Base-by-base conservation (phyloP, 2,113 vertebrate genomes). In the Entomyzon cyanotis region DNA sequence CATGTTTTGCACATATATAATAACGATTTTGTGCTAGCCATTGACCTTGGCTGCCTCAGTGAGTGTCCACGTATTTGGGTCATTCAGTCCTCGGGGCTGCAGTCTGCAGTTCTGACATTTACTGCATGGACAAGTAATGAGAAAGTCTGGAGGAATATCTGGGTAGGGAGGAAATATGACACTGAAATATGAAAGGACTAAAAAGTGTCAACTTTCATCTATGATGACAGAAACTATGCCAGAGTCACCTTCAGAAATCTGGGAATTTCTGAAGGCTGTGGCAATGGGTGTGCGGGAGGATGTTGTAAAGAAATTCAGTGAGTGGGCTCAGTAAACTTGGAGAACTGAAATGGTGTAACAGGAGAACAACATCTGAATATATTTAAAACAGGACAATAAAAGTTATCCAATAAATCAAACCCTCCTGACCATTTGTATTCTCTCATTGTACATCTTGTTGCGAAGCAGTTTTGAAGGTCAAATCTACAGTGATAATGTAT, bases 1-100 rank as follows among this genome's bases (percentile, higher is more conserved):
- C 6, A 0, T 25, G 42, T 23, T 62, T 33, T 16, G 44, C 27
- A 63, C 0, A 0, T 63, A 3, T 41, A 11, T 28, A 50, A 19
- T 24, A 74, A 78, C 0, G 21, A 76, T 83, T 92, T 95, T 88
- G 18, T 84, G 76, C 56, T 85, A 58, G 42, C 28, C 2, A 1
- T n/a, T 89, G 83, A 69, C 71, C 41, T 58, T 76, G 83, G n/a
- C 23, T 68, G 80, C 81, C 33, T 83, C 60, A 30, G 35, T 42
- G 30, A 81, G 46, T 63, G 46, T 41, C 69, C 60, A 71, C 15
- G 14, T 41, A 67, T 82, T 42, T 75, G 58, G 60, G 53, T 82
- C 62, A 55, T 27, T 67, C 55, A 35, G 73, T 62, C 50, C 93
- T 95, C 2, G 10, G 56, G 78, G 47, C 63, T 87, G 71, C 8